These are phyloP conservation scores for Oophaga pumilio DNA, from an alignment of 2,113 vertebrate genomes.

Conservation along the genomic window DNA sequence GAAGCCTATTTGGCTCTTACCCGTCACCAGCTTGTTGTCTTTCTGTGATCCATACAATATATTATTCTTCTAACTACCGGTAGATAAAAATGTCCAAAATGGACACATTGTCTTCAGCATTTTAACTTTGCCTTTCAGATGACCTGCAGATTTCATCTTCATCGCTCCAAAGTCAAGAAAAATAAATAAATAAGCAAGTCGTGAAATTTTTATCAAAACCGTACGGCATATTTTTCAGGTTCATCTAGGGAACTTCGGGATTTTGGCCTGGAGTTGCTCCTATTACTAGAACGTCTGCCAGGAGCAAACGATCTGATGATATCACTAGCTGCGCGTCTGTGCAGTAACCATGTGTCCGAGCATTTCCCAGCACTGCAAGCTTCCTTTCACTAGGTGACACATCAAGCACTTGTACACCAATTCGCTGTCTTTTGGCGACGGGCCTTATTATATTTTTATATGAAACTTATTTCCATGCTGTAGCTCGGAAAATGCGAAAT, in stretches of 20 bases:
- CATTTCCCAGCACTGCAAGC: conserved; percentile 19
- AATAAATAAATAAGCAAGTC: conserved; percentile 43
- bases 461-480: not conserved
- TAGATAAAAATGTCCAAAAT: not conserved
- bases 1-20: not conserved
- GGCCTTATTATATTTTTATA: not conserved
- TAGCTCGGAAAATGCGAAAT: not conserved
- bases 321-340: conserved; percentile 39
- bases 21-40: not conserved
- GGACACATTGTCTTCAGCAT: not conserved
- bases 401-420: not conserved
- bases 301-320: conserved; percentile 44
- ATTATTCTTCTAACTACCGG: not conserved
- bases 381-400: conserved; percentile 15
- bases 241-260: conserved; percentile 40
- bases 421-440: not conserved
- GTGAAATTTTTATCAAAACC: conserved; percentile 50
- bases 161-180: conserved; percentile 32
- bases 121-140: conserved; percentile 25
- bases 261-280: conserved; percentile 27
- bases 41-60: not conserved
- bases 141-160: conserved; percentile 45
- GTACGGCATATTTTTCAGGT: conserved; percentile 52
- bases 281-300: conserved; percentile 40
- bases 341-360: conserved; percentile 35